These are phyloP conservation scores for Apamea crenata DNA, from an alignment of 2,888 invertebrate genomes.

Conservation along the genomic window DNA sequence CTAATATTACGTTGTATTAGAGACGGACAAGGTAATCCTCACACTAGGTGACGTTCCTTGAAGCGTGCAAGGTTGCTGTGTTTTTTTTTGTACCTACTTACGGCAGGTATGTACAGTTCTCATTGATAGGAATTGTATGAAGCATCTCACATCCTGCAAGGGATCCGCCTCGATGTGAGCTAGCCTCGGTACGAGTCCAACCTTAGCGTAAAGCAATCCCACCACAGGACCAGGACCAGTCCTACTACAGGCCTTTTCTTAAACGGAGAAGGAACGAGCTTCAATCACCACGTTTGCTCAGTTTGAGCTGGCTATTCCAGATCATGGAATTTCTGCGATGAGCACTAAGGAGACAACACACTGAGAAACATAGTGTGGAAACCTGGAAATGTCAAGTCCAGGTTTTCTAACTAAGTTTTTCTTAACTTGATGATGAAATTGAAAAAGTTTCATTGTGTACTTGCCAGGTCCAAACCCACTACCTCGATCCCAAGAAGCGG, in stretches of 20 bases:
- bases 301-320: background rate
- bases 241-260: too few species aligned
- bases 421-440: too few species aligned
- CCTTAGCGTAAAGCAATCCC: background rate
- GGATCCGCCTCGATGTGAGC: background rate
- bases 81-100: background rate
- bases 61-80: background rate
- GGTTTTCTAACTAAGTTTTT: background rate
- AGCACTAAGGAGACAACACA: background rate
- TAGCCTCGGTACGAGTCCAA: background rate
- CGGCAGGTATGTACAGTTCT: background rate
- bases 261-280: background rate
- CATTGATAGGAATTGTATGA: background rate
- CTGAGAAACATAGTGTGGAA: background rate
- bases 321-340: background rate
- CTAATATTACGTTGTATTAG: conserved; percentile 49
- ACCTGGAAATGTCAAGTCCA: background rate
- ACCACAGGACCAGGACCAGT: background rate
- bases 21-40: background rate
- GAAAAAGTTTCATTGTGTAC: conserved; percentile 4
- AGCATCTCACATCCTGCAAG: background rate
- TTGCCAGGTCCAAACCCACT: conserved; percentile 30
- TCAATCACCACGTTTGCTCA: background rate
- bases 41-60: background rate
- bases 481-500: conserved; percentile 19